Evolutionary conservation across 2,797 vertebrate genomes (phyloP).

Genomic region (Oryzias sinensis): DNA sequence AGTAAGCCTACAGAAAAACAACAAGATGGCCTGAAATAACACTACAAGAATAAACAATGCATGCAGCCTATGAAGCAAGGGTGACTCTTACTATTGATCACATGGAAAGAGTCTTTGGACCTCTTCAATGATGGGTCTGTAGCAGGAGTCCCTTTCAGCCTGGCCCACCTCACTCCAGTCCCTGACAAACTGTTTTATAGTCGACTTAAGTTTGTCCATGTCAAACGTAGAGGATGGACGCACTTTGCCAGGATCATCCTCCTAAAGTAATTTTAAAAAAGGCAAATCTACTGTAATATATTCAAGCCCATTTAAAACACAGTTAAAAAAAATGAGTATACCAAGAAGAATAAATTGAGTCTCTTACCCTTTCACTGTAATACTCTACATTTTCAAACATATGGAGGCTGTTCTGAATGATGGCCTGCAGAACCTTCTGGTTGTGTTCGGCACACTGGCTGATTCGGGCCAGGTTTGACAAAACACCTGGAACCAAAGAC

Average conservation of each 20-base stretch:
- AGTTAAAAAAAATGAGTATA: neutral
- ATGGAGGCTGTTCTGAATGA: slow-evolving; percentile 90
- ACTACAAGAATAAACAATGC: slow-evolving; percentile 5
- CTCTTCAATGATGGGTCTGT: slow-evolving; percentile 92
- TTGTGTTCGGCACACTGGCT: slow-evolving; percentile 92
- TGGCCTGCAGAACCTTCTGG: slow-evolving; percentile 89
- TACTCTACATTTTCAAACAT: slow-evolving; percentile 99
- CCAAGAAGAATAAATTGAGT: slow-evolving; percentile 26
- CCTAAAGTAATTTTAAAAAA: slow-evolving; percentile 5
- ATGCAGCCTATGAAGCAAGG: slow-evolving; percentile 13
- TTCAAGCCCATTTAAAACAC: too few species aligned
- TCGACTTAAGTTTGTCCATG: slow-evolving; percentile 99
- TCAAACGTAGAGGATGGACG: slow-evolving; percentile 93
- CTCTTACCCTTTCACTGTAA: slow-evolving; percentile 84
- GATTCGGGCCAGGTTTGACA: slow-evolving; percentile 86
- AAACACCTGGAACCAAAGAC: slow-evolving; percentile 85
- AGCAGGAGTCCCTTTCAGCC: slow-evolving; percentile 91
- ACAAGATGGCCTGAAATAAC: slow-evolving; percentile 6
- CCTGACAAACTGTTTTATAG: slow-evolving; percentile 98
- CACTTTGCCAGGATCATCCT: slow-evolving; percentile 78
- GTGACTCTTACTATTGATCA: slow-evolving; percentile 86
- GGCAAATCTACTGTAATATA: neutral
- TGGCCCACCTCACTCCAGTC: slow-evolving; percentile 96
- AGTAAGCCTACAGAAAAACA: slow-evolving; percentile 12
- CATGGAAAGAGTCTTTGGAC: slow-evolving; percentile 91